Evolutionary conservation across 2,797 vertebrate species (phyloP).

Genomic region (Diplodus puntazzo): DNA sequence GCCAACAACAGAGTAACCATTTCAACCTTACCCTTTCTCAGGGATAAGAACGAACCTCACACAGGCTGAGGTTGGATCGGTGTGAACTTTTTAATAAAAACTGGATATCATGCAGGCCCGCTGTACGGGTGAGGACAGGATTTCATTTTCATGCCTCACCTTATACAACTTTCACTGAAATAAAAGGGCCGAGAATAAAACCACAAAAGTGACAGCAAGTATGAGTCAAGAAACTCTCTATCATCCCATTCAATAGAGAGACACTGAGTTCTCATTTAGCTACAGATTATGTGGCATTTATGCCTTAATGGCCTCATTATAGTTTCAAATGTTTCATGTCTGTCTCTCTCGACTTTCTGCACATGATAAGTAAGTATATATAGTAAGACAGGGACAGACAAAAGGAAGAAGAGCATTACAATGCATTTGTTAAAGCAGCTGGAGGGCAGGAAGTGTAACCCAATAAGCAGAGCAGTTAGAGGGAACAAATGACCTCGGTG

Average conservation of each 20-base stretch:
- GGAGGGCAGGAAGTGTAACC: slow-evolving; percentile 59
- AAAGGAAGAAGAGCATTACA: neutral
- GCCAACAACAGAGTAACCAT: neutral
- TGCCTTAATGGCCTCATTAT: slow-evolving; percentile 2
- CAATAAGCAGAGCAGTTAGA: slow-evolving; percentile 53
- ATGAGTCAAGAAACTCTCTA: neutral
- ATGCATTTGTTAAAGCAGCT: slow-evolving; percentile 27
- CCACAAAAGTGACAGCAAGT: neutral
- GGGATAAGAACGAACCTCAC: slow-evolving; percentile 10
- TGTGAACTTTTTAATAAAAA: slow-evolving; percentile 30
- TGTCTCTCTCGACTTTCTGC: neutral
- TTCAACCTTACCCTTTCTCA: neutral
- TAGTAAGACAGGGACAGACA: neutral
- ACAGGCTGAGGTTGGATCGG: neutral
- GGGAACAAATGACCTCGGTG: slow-evolving; percentile 39
- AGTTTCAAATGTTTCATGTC: neutral
- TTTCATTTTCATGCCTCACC: neutral
- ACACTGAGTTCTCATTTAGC: slow-evolving; percentile 2
- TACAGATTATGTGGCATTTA: neutral
- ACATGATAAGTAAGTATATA: neutral
- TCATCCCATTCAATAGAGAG: neutral
- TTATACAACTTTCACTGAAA: neutral
- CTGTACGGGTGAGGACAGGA: neutral
- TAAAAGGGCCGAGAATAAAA: neutral
- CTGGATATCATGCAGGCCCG: neutral